Conservation (phyloP, 2,113 vertebrate species). For the cat (Felis catus) region F.catus_Fca126_mat1.0 CM031415.1:93062001-93062500, state of each 20-base stretch:
- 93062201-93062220: neutral
- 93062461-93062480: neutral
- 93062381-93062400: neutral
- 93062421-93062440: neutral
- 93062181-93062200: neutral
- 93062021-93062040: neutral
- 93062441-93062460: neutral
- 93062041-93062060: neutral
- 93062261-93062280: neutral
- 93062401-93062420: neutral
- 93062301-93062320: neutral
- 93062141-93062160: neutral
- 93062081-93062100: neutral
- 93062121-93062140: neutral
- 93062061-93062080: neutral
- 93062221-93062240: neutral
- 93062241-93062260: neutral
- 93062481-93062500: neutral
- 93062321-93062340: neutral
- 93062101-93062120: neutral
- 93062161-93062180: neutral
- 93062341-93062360: neutral
- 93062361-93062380: neutral
- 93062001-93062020: neutral
- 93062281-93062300: neutral